Base-by-base conservation (phyloP, 2,113 vertebrate genomes). In the Rhabdomys dilectus region DNA sequence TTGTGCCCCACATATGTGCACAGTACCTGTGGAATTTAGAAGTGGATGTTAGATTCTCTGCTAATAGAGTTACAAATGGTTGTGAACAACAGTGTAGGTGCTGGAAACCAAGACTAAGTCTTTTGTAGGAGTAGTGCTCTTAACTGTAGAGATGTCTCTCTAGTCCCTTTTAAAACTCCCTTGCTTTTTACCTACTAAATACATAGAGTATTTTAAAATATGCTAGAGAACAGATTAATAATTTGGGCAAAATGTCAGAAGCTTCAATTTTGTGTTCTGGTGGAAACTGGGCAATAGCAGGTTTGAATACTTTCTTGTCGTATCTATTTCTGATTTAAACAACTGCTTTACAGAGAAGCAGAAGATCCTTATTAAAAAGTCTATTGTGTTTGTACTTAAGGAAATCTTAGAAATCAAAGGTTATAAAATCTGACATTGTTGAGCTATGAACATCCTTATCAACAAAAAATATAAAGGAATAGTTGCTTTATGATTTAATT, bases 401-500 rank as follows among this genome's bases (percentile, higher is more conserved):
- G 12, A 19, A 93, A 62, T 58, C 45, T 85, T 96, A 84, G 53
- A 96, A 92, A 62, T 91, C 84, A 96, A 97, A 95, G 80, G 72
- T 62, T 97, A 93, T 91, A 96, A 88, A 91, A 93, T 94, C 84
- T 95, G 80, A 85, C 4, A n/a, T 82, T 94, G 26, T 29, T 56
- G 70, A 77, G 75, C 39, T 66, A 68, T 39, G 91, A 94, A 58
- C 80, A 90, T 73, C 88, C 66, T 88, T 96, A 96, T 88, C 36
- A 87, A 34, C 6, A 88, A 95, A 95, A 82, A 82, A 39, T 73
- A 92, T 90, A 64, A 45, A 90, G 94, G 96, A 95, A 88, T 73
- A 7, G 34, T 42, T 92, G 81, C 53, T n/a, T 96, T 96, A 96
- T 68, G 97, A 84, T 75, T 91, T 93, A 75, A 94, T 95, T 26